Conservation (phyloP, 2,113 vertebrate species). For the Apteryx mantelli region DNA sequence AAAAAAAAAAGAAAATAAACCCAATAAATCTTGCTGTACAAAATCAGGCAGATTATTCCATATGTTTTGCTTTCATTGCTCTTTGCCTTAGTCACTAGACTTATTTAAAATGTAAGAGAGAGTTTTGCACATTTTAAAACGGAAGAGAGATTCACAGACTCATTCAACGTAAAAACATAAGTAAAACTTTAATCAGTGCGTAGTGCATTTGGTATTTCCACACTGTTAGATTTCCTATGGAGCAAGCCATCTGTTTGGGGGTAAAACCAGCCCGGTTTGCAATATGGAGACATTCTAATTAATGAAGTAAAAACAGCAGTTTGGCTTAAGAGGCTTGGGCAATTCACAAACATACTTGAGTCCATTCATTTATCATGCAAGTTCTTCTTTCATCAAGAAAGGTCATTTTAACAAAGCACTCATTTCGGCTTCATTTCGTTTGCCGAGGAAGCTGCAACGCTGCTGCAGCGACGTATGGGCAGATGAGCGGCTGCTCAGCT, state of each 20-base stretch:
- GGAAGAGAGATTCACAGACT: background rate
- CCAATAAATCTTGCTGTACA: background rate
- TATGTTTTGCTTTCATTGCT: background rate
- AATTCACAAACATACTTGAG: background rate
- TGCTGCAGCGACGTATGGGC: background rate
- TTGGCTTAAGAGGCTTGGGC: conserved; percentile 8
- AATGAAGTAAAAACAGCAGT: conserved; percentile 30
- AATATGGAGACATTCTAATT: conserved; percentile 29
- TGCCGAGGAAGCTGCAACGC: background rate
- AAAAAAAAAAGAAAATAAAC: background rate
- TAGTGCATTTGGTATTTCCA: background rate
- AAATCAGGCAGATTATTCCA: background rate
- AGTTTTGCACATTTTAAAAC: background rate
- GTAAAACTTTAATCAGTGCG: background rate
- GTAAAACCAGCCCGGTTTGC: background rate
- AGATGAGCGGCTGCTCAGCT: background rate
- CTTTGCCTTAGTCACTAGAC: background rate
- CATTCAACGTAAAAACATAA: background rate
- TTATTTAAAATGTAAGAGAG: background rate
- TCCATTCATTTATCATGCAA: background rate
- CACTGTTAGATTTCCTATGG: background rate
- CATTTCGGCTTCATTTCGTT: background rate
- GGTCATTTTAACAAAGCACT: background rate
- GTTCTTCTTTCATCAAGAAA: background rate
- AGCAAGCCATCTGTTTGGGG: conserved; percentile 29